phyloP scores from a whole-genome alignment of 2,888 invertebrate species.

The Fissipunctia ypsillon region DNA sequence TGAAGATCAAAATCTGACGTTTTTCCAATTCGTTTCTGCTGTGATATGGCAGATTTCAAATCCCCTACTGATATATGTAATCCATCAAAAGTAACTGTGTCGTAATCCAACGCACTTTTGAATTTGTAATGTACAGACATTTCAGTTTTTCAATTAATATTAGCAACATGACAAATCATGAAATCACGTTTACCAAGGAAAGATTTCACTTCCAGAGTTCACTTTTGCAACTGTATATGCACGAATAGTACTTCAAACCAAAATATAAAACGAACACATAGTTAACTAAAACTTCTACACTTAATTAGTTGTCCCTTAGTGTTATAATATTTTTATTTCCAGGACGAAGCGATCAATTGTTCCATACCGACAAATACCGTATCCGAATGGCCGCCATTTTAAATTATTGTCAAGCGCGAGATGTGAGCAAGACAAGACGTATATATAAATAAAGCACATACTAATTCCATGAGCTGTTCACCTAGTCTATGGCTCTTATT shows the following conservation, averaged over 20 bases:
- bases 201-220: slow-evolving; percentile 41
- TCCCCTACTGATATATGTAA: slow-evolving; percentile 98
- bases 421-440: background rate
- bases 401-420: slow-evolving; percentile 10
- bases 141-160: slow-evolving; percentile 72
- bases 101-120: slow-evolving; percentile 98
- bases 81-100: slow-evolving; percentile 99
- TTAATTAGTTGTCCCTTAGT: background rate
- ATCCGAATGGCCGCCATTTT: slow-evolving; percentile 38
- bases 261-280: slow-evolving; percentile 5
- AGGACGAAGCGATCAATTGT: background rate
- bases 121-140: slow-evolving; percentile 99
- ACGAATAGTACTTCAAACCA: slow-evolving; percentile 17
- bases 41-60: slow-evolving; percentile 97
- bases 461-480: slow-evolving; percentile 1
- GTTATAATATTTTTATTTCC: slow-evolving; percentile 5
- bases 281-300: background rate
- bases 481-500: too few relatives aligned
- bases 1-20: slow-evolving; percentile 98
- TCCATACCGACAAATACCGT: background rate
- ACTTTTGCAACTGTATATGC: slow-evolving; percentile 3
- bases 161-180: slow-evolving; percentile 75
- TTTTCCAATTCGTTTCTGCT: slow-evolving; percentile 98
- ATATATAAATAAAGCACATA: background rate
- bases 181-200: slow-evolving; percentile 49